Evolutionary conservation across 2,797 vertebrate genomes (phyloP).

Genomic region (Sylvia borin): DNA sequence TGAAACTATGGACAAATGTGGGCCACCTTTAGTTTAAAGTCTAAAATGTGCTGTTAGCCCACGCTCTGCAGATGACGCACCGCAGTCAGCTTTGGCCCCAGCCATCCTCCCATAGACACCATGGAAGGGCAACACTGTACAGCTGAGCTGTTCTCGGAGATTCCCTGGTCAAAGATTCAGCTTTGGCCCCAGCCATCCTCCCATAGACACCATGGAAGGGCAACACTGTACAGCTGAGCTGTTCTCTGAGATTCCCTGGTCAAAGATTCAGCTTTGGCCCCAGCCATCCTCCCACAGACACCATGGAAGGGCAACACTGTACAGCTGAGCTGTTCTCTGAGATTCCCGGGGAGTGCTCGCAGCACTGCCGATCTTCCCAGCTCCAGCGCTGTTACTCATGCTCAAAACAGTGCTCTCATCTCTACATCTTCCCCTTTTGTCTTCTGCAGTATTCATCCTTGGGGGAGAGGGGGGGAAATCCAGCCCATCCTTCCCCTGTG

Average conservation of each 20-base stretch:
- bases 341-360: background rate
- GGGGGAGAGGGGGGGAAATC: no score
- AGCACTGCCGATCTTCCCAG: background rate
- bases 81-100: background rate
- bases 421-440: background rate
- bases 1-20: background rate
- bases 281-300: background rate
- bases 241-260: background rate
- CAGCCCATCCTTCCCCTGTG: background rate
- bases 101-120: background rate
- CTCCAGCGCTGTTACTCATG: background rate
- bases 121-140: fast-evolving
- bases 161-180: background rate
- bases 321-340: background rate
- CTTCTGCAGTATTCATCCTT: background rate
- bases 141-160: background rate
- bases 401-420: background rate
- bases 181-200: background rate
- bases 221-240: background rate
- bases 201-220: background rate
- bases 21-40: background rate
- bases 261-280: background rate
- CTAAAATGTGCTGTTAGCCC: fast-evolving
- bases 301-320: fast-evolving
- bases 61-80: background rate